A percentile compares a stretch with the other conserved stretches of the same genome.
Conservation (phyloP, 2,888 invertebrate species). For the Syrphus vitripennis region DNA sequence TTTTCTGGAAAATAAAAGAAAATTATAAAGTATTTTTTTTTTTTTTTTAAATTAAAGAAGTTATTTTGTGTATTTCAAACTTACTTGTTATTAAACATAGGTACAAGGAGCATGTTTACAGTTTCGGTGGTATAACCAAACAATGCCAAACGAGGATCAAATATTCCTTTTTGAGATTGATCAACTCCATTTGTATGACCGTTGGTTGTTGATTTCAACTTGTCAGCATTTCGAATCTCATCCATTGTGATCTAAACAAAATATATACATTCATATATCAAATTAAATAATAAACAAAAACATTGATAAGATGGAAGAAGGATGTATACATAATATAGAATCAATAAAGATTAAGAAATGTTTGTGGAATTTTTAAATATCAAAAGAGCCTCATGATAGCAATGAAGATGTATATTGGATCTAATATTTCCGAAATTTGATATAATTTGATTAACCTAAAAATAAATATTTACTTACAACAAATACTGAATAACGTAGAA, state of each 20-base stretch:
- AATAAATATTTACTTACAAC: too few relatives aligned
- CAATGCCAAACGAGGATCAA: conserved; percentile 92
- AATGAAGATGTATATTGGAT: neutral
- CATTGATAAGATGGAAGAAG: neutral
- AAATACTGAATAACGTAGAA: too few relatives aligned
- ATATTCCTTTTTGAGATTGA: conserved; percentile 82
- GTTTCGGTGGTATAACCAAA: conserved; percentile 98
- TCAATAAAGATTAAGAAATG: neutral
- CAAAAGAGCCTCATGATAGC: neutral
- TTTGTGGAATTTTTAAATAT: neutral
- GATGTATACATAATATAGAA: too few relatives aligned
- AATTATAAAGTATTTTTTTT: too few relatives aligned
- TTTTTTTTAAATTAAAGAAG: neutral
- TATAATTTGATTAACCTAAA: neutral
- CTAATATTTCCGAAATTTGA: neutral
- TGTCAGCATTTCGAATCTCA: conserved; percentile 87
- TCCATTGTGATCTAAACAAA: conserved; percentile 88
- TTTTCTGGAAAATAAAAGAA: conserved; percentile 85
- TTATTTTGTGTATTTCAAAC: conserved; percentile 74
- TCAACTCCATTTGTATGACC: conserved; percentile 77
- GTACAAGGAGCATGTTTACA: conserved; percentile 94
- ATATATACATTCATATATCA: too few relatives aligned
- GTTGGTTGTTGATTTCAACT: conserved; percentile 75
- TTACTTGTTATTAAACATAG: conserved; percentile 97
- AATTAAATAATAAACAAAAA: neutral